Conservation (phyloP, 2,888 invertebrate species). For the Cyaniris semiargus region DNA sequence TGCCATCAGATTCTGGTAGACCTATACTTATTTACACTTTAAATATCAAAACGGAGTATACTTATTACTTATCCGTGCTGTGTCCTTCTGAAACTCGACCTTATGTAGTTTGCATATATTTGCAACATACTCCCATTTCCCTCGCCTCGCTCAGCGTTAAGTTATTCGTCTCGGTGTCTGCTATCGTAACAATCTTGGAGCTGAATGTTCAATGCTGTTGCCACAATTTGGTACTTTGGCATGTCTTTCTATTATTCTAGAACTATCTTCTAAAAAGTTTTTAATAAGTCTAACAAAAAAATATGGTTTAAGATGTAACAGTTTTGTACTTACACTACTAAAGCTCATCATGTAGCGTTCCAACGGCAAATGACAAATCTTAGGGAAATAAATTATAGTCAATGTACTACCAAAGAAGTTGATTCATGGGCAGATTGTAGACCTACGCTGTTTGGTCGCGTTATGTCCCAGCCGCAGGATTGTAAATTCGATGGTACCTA, state of each 20-base stretch:
- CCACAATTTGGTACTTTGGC: constrained; percentile 50
- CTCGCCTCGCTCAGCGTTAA: constrained; percentile 64
- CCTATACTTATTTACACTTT: no score
- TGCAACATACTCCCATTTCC: constrained; percentile 33
- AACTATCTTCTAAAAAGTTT: neutral
- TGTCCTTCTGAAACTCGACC: constrained; percentile 39
- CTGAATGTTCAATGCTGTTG: constrained; percentile 65
- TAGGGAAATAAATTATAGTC: no score
- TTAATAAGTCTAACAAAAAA: neutral
- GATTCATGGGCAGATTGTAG: no score
- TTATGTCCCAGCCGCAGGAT: no score
- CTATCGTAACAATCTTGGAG: constrained; percentile 62
- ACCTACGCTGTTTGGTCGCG: no score
- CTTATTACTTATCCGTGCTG: neutral
- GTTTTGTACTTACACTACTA: no score
- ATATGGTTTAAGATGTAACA: no score
- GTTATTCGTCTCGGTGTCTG: constrained; percentile 63
- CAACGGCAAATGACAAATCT: no score
- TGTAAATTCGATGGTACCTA: no score
- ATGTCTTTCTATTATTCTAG: constrained; percentile 40
- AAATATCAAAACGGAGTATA: neutral
- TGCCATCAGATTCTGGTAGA: no score
- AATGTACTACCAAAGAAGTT: no score
- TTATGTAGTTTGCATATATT: constrained; percentile 35
- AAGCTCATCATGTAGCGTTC: no score